A percentile compares a stretch with the other conserved stretches of the same genome.
Evolutionary conservation across 2,113 vertebrate species (phyloP).

Genomic region (Acinonyx jubatus): DNA sequence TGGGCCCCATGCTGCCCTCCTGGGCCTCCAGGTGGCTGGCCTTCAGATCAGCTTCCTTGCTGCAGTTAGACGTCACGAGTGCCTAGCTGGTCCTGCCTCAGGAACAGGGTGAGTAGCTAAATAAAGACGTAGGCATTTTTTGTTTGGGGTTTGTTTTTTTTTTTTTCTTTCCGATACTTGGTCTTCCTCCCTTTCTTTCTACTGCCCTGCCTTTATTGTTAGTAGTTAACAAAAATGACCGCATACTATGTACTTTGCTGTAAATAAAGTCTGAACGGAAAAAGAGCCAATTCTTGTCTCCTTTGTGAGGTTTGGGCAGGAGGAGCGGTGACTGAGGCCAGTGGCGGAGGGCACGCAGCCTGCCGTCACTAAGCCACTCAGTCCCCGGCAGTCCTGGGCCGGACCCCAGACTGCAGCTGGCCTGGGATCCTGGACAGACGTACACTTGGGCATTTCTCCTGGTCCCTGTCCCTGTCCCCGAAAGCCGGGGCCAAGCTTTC

Average conservation of each 20-base stretch:
- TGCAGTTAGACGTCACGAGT: not conserved
- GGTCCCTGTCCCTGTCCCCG: not conserved
- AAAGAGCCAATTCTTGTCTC: not conserved
- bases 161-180: not conserved
- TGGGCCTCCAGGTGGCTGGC: not conserved
- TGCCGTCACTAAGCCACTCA: accelerated
- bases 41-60: not conserved
- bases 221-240: conserved; percentile 15
- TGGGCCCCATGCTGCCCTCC: not conserved
- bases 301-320: not conserved
- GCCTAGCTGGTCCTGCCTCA: not conserved
- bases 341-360: not conserved
- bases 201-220: conserved; percentile 11
- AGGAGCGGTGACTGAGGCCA: accelerated
- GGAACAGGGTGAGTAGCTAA: not conserved
- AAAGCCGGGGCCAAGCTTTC: accelerated
- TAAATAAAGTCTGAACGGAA: conserved; percentile 73
- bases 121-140: not conserved
- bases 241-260: conserved; percentile 63
- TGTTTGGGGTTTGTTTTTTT: not conserved
- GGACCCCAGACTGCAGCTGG: not conserved
- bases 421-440: accelerated
- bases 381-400: accelerated
- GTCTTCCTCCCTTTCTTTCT: conserved; percentile 1
- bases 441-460: not conserved